These are phyloP conservation scores for Peribatodes rhomboidaria DNA, from an alignment of 2,888 invertebrate genomes.

Conservation along the genomic window DNA sequence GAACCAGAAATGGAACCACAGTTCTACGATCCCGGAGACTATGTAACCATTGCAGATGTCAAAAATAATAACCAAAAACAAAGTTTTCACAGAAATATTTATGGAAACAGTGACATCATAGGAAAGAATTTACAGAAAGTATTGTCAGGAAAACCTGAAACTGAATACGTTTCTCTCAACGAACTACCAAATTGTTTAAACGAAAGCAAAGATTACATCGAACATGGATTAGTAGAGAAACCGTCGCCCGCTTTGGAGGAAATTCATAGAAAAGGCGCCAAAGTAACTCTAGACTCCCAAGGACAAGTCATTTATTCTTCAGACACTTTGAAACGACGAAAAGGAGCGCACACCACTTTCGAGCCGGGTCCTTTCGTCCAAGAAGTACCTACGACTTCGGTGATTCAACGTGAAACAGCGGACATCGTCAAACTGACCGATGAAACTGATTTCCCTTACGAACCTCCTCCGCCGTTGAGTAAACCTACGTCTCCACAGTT, in stretches of 20 bases:
- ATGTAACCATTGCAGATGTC: conserved; percentile 94
- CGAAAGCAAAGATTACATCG: conserved; percentile 77
- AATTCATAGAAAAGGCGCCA: conserved; percentile 88
- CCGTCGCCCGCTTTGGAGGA: conserved; percentile 69
- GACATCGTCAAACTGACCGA: conserved; percentile 75
- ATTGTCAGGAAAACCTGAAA: conserved; percentile 87
- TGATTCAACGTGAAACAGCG: conserved; percentile 76
- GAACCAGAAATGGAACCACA: conserved; percentile 78
- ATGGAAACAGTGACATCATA: conserved; percentile 90
- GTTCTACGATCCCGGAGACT: conserved; percentile 90
- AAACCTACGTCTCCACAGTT: conserved; percentile 88
- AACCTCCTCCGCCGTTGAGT: conserved; percentile 71
- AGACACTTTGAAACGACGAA: conserved; percentile 92
- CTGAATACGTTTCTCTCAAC: conserved; percentile 93
- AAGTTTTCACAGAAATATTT: conserved; percentile 75
- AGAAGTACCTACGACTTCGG: conserved; percentile 81
- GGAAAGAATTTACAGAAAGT: conserved; percentile 88
- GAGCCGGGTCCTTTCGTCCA: conserved; percentile 95
- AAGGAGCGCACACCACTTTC: conserved; percentile 94
- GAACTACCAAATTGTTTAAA: conserved; percentile 89
- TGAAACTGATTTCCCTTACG: conserved; percentile 81
- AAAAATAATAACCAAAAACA: conserved; percentile 91
- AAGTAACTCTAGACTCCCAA: conserved; percentile 93
- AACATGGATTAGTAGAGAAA: conserved; percentile 70
- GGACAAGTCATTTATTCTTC: conserved; percentile 96